Base-by-base conservation (phyloP, 2,113 vertebrate genomes). In the Arizona elegans region DNA sequence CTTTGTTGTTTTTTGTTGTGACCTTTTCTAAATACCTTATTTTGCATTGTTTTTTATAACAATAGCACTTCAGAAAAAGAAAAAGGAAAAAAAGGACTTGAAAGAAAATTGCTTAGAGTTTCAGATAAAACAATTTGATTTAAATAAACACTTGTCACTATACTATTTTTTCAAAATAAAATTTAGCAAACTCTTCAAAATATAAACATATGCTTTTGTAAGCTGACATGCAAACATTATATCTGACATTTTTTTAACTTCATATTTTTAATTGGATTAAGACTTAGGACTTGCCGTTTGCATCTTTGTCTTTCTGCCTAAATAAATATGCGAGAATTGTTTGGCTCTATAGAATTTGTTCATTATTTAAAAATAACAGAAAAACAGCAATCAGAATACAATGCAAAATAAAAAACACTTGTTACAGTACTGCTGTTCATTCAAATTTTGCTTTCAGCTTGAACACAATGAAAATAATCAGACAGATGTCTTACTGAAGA, bases 21-120 rank as follows among this genome's bases (percentile, higher is more conserved):
- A 96, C 95, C 95, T 97, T 97, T 97, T 92, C 47, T 95, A 96
- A 96, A 96, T 96, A 95, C 93, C 94, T 94, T 95, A 96, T 95
- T 96, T 96, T 96, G 89, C 90, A 94, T 95, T 96, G 91, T 87
- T 95, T 95, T 95, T 95, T 95, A 96, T 95, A 96, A 96, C 94
- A 94, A 93, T 95, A 92, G 94, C 2, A 50, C 15, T 56, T 91
- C 47, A 21, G n/a, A 43, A n/a, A 87, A 87, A 94, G 58, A 55
- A 93, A 21, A 88, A 90, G 58, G 23, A 90, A 81, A 56, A 87
- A 56, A 91, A 43, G 10, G 11, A 5, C 24, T 33, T 52, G 85
- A 65, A 92, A 87, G 1, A 88, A 4, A n/a, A n/a, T 19, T 52
- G 26, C 29, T 24, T 86, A 15, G 52, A 62, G 6, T 29, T 55